Conservation (phyloP, 2,113 vertebrate species). For the Sprattus sprattus region DNA sequence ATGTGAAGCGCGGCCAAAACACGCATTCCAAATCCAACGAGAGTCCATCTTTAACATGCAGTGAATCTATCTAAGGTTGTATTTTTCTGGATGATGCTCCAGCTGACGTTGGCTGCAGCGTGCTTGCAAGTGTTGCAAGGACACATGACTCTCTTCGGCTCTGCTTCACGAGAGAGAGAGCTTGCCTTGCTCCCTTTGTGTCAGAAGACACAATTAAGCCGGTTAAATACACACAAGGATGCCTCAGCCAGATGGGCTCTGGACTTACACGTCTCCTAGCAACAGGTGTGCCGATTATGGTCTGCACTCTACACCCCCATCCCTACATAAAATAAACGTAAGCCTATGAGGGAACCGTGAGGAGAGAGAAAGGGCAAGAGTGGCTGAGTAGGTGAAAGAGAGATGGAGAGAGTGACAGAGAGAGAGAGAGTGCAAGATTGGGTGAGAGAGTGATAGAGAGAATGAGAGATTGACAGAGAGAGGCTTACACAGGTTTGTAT, state of each 20-base stretch:
- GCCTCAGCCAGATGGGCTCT: conserved; percentile 77
- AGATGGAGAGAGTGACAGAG: conserved; percentile 33
- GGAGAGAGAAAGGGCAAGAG: conserved; percentile 12
- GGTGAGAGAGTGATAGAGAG: conserved; percentile 51
- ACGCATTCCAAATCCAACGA: not conserved
- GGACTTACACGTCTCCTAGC: conserved; percentile 80
- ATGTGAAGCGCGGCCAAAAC: not conserved
- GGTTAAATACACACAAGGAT: conserved; percentile 79
- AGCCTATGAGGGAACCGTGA: conserved; percentile 50
- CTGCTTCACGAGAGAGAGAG: not conserved
- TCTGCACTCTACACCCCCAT: conserved; percentile 44
- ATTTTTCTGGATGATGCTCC: not conserved
- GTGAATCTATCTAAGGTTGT: not conserved
- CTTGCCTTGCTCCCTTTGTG: conserved; percentile 61
- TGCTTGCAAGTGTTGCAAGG: not conserved
- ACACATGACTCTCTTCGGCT: not conserved
- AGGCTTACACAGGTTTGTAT: conserved; percentile 20
- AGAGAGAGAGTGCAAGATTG: not conserved
- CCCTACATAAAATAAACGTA: conserved; percentile 50
- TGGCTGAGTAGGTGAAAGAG: not conserved
- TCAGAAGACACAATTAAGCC: conserved; percentile 77
- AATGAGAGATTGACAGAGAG: not conserved
- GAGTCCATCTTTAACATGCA: not conserved
- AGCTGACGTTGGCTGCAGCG: not conserved
- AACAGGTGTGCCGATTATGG: conserved; percentile 77